Base-by-base conservation (phyloP, 2,888 invertebrate genomes). In the Strigamia transsilvanica region DNA sequence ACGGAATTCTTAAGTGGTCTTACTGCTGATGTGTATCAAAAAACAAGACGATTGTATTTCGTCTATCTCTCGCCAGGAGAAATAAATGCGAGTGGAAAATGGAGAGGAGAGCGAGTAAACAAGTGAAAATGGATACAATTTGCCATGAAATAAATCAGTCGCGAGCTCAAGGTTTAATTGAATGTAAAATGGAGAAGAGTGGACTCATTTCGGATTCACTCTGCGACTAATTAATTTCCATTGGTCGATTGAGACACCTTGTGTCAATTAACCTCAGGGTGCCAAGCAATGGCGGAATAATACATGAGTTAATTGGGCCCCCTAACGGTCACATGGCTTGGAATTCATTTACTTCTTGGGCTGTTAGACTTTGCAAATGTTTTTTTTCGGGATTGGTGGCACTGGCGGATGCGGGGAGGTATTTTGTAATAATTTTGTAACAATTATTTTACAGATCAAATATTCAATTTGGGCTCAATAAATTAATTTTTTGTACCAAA, bases 181-280 rank as follows among this genome's bases (percentile, higher is more conserved):
- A 61, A 61, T 61, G 61, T 61, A 23, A 61, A 61, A 61, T 23
- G 46, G 41, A 56, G 15, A n/a, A 10, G 56, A 7, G 2, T 18
- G 61, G 61, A 61, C 10, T 61, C 10, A 18, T 10, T 21, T 23
- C 61, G 21, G 9, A 61, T 61, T 5, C 61, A 61, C 61, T 61
- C 18, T 61, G n/a, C 61, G 21, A 46, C 66, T 66, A 66, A 66
- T 66, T 66, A 66, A 66, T 66, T 66, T 23, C 18, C 61, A 61
- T 10, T 61, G 61, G 61, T 61, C 61, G 61, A 23, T 18, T 61
- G 61, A 61, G 61, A 61, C 61, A 61, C 61, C 61, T 5, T 61
- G 9, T 61, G 61, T 61, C 61, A 61, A 61, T 61, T 61, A 61
- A 61, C 61, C 61, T 23, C 61, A 13, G 18, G 18, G 21, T 15